phyloP scores from a whole-genome alignment of 2,113 vertebrate species.

The Cygnus buccinator region DNA sequence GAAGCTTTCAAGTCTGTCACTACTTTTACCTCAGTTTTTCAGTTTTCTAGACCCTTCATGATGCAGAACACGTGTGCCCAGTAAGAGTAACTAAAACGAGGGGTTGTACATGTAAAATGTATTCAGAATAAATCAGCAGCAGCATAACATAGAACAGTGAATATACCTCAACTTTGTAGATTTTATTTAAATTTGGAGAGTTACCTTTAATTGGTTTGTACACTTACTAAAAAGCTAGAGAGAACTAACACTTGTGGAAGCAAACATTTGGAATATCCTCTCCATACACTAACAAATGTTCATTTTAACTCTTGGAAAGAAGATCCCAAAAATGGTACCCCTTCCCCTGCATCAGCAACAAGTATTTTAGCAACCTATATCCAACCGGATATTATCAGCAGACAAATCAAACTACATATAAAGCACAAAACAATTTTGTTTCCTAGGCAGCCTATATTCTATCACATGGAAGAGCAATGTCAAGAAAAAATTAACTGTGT shows the following conservation, averaged over 20 bases:
- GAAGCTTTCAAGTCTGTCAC: neutral
- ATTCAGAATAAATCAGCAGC: neutral
- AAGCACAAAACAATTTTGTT: neutral
- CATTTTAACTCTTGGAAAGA: neutral
- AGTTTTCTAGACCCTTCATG: neutral
- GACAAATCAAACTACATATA: neutral
- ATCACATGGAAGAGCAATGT: neutral
- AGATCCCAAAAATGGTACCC: neutral
- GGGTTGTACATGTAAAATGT: neutral
- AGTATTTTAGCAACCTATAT: neutral
- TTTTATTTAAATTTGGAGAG: neutral
- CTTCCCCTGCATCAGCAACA: neutral
- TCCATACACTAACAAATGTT: neutral
- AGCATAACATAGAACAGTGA: neutral
- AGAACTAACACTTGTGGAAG: neutral
- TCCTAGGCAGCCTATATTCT: neutral
- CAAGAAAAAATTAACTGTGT: conserved; percentile 44
- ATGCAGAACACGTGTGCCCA: neutral
- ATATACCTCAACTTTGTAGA: neutral
- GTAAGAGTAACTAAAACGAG: neutral
- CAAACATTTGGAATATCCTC: neutral
- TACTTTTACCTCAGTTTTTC: neutral
- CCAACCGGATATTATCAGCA: neutral
- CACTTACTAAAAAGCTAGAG: neutral
- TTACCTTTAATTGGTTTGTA: neutral